These are phyloP conservation scores for Callinectes sapidus DNA, from an alignment of 2,888 invertebrate species.

Conservation along the genomic window DNA sequence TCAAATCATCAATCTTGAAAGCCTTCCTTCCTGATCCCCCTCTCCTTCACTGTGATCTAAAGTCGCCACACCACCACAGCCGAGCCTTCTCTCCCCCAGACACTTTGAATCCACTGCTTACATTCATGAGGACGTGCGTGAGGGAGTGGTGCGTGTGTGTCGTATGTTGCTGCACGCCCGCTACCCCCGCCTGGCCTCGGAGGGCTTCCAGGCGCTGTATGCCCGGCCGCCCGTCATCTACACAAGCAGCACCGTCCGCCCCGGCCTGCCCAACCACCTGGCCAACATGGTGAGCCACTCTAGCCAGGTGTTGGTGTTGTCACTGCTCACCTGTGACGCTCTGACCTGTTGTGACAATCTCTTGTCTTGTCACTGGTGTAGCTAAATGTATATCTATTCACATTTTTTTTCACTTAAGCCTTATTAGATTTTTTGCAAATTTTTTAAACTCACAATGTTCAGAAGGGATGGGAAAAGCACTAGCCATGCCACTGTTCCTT, in stretches of 20 bases:
- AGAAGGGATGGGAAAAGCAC: no score
- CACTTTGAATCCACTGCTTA: conserved; percentile 88
- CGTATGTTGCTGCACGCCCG: conserved; percentile 87
- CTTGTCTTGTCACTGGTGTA: no score
- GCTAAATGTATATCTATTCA: no score
- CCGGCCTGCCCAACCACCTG: conserved; percentile 76
- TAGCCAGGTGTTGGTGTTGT: background rate
- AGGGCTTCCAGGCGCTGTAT: conserved; percentile 88
- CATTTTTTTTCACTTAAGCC: no score
- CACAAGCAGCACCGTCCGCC: conserved; percentile 76
- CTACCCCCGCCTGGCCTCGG: conserved; percentile 87
- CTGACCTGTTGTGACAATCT: no score
- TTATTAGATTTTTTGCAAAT: no score
- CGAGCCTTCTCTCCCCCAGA: conserved; percentile 77
- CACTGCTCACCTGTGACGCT: background rate
- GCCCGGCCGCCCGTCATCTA: conserved; percentile 85
- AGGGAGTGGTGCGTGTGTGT: conserved; percentile 90
- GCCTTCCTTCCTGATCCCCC: no score
- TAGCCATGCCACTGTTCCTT: no score
- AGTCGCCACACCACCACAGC: no score
- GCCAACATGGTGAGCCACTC: conserved; percentile 73
- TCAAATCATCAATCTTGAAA: background rate
- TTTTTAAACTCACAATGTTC: no score
- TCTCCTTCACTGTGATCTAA: no score
- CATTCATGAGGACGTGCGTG: conserved; percentile 91